phyloP scores from a whole-genome alignment of 2,113 vertebrate genomes.

The Salvelinus namaycush region DNA sequence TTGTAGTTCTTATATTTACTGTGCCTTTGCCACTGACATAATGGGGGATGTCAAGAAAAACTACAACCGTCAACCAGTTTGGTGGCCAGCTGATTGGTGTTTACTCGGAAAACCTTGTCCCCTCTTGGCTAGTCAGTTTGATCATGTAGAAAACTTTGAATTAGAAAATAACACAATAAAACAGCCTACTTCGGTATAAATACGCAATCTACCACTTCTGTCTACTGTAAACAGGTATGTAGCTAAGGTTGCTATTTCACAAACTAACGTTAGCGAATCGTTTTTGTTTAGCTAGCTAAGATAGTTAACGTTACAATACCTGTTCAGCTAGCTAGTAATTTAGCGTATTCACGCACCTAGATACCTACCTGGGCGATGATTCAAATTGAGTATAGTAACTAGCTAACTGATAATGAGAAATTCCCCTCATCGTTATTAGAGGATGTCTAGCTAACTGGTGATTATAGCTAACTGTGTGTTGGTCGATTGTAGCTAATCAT shows the following conservation, averaged over 20 bases:
- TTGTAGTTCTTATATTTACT: slow-evolving; percentile 57
- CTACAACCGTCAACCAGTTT: slow-evolving; percentile 56
- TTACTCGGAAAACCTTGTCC: slow-evolving; percentile 26
- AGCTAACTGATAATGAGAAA: background rate
- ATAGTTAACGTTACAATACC: too few relatives aligned
- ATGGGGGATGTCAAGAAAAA: slow-evolving; percentile 37
- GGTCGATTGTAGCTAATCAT: too few relatives aligned
- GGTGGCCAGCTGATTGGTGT: slow-evolving; percentile 16
- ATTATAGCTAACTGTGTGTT: too few relatives aligned
- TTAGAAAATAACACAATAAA: slow-evolving; percentile 19
- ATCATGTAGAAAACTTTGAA: slow-evolving; percentile 63
- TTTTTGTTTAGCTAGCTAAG: background rate
- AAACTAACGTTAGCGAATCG: too few relatives aligned
- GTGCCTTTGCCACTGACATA: background rate
- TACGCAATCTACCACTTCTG: too few relatives aligned
- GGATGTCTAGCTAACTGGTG: too few relatives aligned
- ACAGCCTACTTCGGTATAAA: background rate
- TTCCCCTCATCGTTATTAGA: too few relatives aligned
- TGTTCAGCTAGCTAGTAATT: too few relatives aligned
- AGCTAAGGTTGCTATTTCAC: background rate
- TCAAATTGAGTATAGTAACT: too few relatives aligned
- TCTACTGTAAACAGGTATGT: background rate
- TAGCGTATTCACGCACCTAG: too few relatives aligned
- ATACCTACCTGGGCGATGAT: too few relatives aligned
- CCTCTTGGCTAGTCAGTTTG: slow-evolving; percentile 37